A percentile compares a stretch with the other conserved stretches of the same genome.
phyloP scores from a whole-genome alignment of 2,113 vertebrate species.

The Grammomys surdaster region DNA sequence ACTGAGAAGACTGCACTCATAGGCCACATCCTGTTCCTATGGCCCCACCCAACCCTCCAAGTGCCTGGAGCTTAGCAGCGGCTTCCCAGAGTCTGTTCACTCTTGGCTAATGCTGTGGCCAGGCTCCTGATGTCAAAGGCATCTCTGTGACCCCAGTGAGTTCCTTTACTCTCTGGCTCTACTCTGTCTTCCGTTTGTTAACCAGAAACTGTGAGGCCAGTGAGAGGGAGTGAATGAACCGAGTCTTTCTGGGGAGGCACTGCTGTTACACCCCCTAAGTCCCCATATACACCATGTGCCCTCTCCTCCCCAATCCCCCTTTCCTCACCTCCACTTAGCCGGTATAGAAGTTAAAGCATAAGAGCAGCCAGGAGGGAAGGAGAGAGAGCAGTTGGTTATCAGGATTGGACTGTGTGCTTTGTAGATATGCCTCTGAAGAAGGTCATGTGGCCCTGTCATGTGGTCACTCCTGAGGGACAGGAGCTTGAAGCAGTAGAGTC shows the following conservation, averaged over 20 bases:
- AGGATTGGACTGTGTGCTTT: neutral
- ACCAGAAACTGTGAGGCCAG: neutral
- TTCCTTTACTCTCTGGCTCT: neutral
- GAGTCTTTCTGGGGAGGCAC: neutral
- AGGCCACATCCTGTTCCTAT: neutral
- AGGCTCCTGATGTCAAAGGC: neutral
- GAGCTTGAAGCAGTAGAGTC: neutral
- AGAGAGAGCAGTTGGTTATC: neutral
- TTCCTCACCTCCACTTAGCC: neutral
- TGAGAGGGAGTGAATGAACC: neutral
- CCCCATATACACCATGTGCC: accelerated
- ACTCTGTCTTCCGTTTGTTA: neutral
- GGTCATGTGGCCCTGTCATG: neutral
- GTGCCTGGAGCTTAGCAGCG: neutral
- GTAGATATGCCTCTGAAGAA: neutral
- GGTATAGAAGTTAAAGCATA: neutral
- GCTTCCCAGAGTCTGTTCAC: neutral
- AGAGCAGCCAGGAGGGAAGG: neutral
- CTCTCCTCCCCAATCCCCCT: neutral
- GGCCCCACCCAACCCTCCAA: neutral
- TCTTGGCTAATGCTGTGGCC: too few relatives aligned
- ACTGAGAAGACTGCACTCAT: neutral
- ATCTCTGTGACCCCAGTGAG: neutral
- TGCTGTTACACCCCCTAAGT: neutral
- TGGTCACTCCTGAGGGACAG: neutral